Evolutionary conservation across 2,797 vertebrate genomes (phyloP), one percentile per base, ranked within the genome.

Genomic region (Danio choprae): DNA sequence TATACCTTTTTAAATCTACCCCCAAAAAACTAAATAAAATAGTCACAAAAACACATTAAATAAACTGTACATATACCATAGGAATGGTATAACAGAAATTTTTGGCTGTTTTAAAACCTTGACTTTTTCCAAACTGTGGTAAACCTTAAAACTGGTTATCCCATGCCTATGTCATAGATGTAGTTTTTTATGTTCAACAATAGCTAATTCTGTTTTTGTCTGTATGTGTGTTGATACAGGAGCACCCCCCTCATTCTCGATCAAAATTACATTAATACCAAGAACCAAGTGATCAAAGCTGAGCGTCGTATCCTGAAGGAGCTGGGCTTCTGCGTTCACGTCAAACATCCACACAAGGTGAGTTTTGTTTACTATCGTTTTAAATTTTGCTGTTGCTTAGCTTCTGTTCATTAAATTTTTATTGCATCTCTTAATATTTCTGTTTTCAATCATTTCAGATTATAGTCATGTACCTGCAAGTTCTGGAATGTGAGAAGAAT

Each of bases 211-310:
- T 1, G 15, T 10, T 1, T 6, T 2, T 71, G 41, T 72, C 58
- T 72, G 79, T 50, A 71, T 22, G 59, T 56, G 88, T 89, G 87
- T 86, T 82, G 20, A 59, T 64, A 43, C 41, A 81, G 83, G 59
- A 73, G 58, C 67, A 93, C 90, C 89, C 94, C 95, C 81, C 89
- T 96, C 92, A 91, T 95, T 87, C 95, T 96, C 93, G 95, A 96
- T 94, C 95, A 96, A 92, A 94, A 94, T 92, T 96, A 96, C 94
- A 96, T 96, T 92, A 95, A 95, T 91, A 96, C 95, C 93, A 96
- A 96, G 95, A 96, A 95, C 86, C 95, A 96, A 94, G 92, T 95
- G 90, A 95, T 96, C 91, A 96, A 96, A 91, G 93, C 95, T 84
- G 95, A 96, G 87, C 95, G 95, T 29, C 93, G 94, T 89, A 91